phyloP scores from a whole-genome alignment of 2,797 vertebrate species.

The Catharus ustulatus region DNA sequence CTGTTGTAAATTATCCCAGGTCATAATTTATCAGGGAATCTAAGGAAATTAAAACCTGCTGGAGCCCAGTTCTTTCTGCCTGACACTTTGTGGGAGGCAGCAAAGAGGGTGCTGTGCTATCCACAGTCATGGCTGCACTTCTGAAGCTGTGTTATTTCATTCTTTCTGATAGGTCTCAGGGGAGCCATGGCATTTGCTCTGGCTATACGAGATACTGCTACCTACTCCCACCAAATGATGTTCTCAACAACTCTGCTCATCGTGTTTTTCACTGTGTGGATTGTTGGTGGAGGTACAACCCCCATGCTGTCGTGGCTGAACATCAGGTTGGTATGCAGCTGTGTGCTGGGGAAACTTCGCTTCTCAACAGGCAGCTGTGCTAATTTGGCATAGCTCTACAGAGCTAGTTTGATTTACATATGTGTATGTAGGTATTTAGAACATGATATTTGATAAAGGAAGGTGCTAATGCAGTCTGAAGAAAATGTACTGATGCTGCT shows the following conservation, averaged over 20 bases:
- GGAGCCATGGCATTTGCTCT: slow-evolving; percentile 97
- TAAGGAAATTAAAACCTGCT: neutral
- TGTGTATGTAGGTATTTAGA: neutral
- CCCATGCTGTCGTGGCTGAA: slow-evolving; percentile 97
- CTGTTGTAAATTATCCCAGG: neutral
- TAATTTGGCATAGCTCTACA: neutral
- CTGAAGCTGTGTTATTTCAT: neutral
- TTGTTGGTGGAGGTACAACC: slow-evolving; percentile 95
- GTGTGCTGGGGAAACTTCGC: neutral
- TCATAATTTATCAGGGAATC: neutral
- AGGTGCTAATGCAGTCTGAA: neutral
- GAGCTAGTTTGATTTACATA: neutral
- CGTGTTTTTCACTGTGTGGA: slow-evolving; percentile 98
- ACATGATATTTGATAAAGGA: neutral
- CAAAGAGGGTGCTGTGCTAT: neutral
- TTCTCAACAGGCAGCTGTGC: neutral
- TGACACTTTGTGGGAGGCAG: neutral
- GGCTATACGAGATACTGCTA: slow-evolving; percentile 94
- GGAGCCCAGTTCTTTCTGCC: neutral
- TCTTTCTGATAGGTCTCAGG: slow-evolving; percentile 83
- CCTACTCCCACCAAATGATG: slow-evolving; percentile 96
- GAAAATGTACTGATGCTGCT: neutral
- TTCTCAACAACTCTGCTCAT: slow-evolving; percentile 97
- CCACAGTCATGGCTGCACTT: accelerated
- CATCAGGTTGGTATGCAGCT: slow-evolving; percentile 83